phyloP scores from a whole-genome alignment of 2,888 invertebrate genomes.

The Elmis aenea region DNA sequence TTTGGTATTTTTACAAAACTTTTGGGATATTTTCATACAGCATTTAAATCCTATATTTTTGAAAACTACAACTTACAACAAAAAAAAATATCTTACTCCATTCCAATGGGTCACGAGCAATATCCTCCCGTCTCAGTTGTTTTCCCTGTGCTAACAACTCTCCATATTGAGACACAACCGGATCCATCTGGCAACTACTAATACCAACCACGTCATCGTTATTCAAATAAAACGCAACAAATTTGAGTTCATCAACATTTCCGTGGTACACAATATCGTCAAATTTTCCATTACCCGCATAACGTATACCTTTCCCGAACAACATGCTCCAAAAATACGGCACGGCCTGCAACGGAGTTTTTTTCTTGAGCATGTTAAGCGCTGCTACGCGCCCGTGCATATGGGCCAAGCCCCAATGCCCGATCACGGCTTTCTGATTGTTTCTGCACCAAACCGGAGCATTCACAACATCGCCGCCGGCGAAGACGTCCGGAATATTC shows the following conservation, averaged over 20 bases:
- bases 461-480: constrained; percentile 88
- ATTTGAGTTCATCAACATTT: constrained; percentile 67
- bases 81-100: constrained; percentile 8
- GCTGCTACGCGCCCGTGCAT: constrained; percentile 88
- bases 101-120: constrained; percentile 43
- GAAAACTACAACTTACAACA: no score
- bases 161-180: constrained; percentile 82
- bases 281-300: constrained; percentile 69
- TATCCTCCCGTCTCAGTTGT: constrained; percentile 57
- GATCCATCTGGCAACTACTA: constrained; percentile 78
- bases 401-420: constrained; percentile 88
- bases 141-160: constrained; percentile 66
- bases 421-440: constrained; percentile 65
- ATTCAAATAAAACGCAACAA: constrained; percentile 72
- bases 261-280: constrained; percentile 73
- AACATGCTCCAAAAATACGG: constrained; percentile 93
- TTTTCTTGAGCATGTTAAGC: constrained; percentile 74
- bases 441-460: constrained; percentile 72
- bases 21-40: no score
- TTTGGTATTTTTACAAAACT: no score
- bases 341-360: constrained; percentile 61
- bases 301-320: constrained; percentile 75
- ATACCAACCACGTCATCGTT: constrained; percentile 71
- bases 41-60: no score
- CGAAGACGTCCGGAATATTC: constrained; percentile 72